phyloP scores from a whole-genome alignment of 2,797 vertebrate genomes.

The Myoxocephalus aenaeus region DNA sequence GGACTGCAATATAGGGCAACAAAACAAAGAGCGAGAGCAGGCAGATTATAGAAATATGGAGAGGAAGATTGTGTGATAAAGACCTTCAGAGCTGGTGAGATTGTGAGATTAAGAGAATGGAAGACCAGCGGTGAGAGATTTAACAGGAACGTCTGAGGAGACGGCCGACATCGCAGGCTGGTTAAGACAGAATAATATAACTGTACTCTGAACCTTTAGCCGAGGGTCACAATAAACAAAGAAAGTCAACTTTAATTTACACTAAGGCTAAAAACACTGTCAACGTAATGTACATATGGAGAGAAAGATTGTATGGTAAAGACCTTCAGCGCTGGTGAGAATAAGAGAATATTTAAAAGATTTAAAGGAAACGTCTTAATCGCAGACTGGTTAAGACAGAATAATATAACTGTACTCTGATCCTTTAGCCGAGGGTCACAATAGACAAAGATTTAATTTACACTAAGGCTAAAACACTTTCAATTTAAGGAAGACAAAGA shows the following conservation, averaged over 20 bases:
- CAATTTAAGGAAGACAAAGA: background rate
- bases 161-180: background rate
- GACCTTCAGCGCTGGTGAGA: conserved; percentile 14
- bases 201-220: conserved; percentile 33
- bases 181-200: conserved; percentile 37
- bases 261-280: background rate
- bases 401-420: conserved; percentile 40
- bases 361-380: conserved; percentile 10
- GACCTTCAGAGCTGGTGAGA: conserved; percentile 19
- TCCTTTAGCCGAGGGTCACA: conserved; percentile 18
- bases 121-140: background rate
- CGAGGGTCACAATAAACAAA: conserved; percentile 16
- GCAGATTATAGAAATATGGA: conserved; percentile 29
- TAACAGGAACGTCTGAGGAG: conserved; percentile 17
- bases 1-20: conserved; percentile 1
- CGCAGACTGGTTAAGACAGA: conserved; percentile 16
- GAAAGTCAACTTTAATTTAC: background rate
- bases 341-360: conserved; percentile 23
- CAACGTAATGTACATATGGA: background rate
- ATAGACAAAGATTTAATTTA: conserved; percentile 13
- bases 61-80: background rate
- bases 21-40: conserved; percentile 27
- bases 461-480: background rate
- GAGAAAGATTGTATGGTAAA: background rate
- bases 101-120: conserved; percentile 34